Evolutionary conservation across 2,888 invertebrate genomes (phyloP), one percentile per base, ranked within the genome.

Genomic region (Myopa testacea): DNA sequence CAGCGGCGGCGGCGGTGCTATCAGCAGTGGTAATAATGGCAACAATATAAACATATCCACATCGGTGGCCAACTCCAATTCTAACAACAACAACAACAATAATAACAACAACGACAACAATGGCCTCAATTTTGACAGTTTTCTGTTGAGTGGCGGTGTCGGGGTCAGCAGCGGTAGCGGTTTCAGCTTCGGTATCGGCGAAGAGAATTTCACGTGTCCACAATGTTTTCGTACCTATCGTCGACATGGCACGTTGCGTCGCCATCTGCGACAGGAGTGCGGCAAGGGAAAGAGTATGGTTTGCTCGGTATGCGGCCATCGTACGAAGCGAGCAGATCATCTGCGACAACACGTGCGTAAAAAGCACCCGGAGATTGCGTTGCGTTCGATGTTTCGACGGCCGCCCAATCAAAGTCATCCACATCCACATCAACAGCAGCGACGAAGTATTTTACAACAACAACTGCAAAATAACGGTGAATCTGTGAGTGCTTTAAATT

Each of bases 211-310:
- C 79, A 86, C 88, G 8, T 89, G 89, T 77, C 88, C 88, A 67
- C 89, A 88, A 81, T 92, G 92, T 82, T 90, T 89, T 82, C 90
- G 91, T 72, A 90, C 90, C 50, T 92, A 92, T 85, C 90, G 91
- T 71, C 90, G 91, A 60, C 89, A 90, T 82, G 91, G 91, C 81
- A 92, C 91, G n/a, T 86, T 92, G 78, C 88, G 90, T 63, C 88
- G 90, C 67, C 92, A 92, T 82, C 83, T 90, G 83, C 88, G 90
- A 8, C 90, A 91, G 81, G 91, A 92, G 84, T 92, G 92, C 82
- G 92, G 92, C 70, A 90, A 91, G 84, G 89, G 88, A 77, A 89
- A 89, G 82, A 86, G 87, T 58, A 89, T 89, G 88, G 88, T 88
- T 3, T 92, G 92, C 82, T 90, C 91, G 1, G 89, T 91, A 60